Base-by-base conservation (phyloP, 2,113 vertebrate genomes). In the Rissa tridactyla region DNA sequence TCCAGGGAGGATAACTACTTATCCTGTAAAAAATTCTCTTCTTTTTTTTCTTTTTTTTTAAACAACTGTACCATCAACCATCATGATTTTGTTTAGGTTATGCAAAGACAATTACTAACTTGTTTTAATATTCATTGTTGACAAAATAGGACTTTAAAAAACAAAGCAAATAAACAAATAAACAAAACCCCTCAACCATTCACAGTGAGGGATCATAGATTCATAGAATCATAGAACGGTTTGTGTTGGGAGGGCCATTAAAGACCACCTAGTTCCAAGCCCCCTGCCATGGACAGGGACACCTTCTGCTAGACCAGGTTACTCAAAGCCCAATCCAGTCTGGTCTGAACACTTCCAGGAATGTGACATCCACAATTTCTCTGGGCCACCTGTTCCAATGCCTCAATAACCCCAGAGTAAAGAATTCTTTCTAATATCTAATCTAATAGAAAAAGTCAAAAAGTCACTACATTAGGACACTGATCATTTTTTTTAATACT, bases 1-100 rank as follows among this genome's bases (percentile, higher is more conserved):
- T 65, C 55, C 3, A 0, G 6, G 15, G 3, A 25, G 2, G 7
- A 30, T 44, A 77, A 2, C 8, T 49, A 44, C 17, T 58, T 44
- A 40, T 51, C 22, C 6, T 42, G 3, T 57, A 69, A 72, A 52
- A 47, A 68, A 15, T 32, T 71, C 15, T 44, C 2, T 12, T 38
- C 40, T 17, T 70, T 7, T 6, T 49, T 51, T 57, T 42, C 4
- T 52, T 54, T 82, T 88, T 82, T 78, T 34, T 78, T 55, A 14
- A 60, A 30, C 21, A 51, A 26, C 32, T 66, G 3, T 57, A 21
- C 6, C 6, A 25, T 34, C 6, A 47, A 29, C 10, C 5, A 13
- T 57, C 8, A 32, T 11, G 3, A 57, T 61, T 51, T 65, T 58
- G 0, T 47, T 70, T 25, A 51, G 17, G 2, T 60, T 55, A 36